Evolutionary conservation across 2,888 invertebrate genomes (phyloP), one percentile per base, ranked within the genome.

Genomic region (Ditula angustiorana): DNA sequence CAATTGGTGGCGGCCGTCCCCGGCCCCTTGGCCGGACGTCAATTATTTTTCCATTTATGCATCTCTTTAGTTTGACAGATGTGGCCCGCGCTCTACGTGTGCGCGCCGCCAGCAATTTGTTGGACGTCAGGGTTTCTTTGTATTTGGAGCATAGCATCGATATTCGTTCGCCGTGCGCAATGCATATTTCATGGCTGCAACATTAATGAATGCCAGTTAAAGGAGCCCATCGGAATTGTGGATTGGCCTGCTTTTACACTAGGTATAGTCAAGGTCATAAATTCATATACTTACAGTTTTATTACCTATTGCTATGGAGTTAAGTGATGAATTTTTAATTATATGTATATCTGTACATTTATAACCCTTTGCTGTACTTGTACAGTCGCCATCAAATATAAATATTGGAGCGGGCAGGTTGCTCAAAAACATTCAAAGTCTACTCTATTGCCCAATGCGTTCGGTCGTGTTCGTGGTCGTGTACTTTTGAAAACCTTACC

Each of bases 131-230:
- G 69, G 74, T 78, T 77, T 79, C 74, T 75, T 71, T 83, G 80
- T 82, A 85, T 84, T 86, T 87, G 85, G 81, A 78, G 71, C 75
- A 60, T 69, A 68, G 69, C 81, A 81, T 82, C 82, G 81, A 86
- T 85, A 82, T 84, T 81, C 81, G 81, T 77, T 77, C 75, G 74
- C 68, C 58, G 70, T 74, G 68, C 71, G 75, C 74, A 82, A 81
- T 85, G 80, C 81, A 86, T 87, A 85, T 86, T 85, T 84, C 80
- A 83, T 78, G 69, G 67, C 70, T 55, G 61, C 68, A 68, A 73
- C 71, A 74, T 69, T 44, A 67, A 67, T 59, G 61, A 61, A 67
- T 61, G 67, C 53, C 49, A 37, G 56, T 66, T 33, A 50, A 46
- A 5, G 8, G 26, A 44, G 28, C 33, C 4, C 1, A 49, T 44